Base-by-base conservation (phyloP, 2,797 vertebrate genomes). In the Pogoniulus pusillus region DNA sequence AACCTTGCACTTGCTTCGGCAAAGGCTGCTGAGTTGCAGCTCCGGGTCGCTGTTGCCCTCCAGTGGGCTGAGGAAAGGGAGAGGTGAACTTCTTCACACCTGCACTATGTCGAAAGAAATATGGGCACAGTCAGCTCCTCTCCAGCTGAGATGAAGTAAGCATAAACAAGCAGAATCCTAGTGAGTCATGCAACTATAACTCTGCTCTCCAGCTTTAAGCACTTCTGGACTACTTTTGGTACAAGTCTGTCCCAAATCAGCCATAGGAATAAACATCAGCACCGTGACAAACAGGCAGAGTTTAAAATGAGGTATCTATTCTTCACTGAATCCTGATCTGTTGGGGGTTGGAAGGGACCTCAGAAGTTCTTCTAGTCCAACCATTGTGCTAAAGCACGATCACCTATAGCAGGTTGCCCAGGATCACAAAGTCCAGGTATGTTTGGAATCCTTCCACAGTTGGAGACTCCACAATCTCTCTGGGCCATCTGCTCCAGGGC, bases 1-100 rank as follows among this genome's bases (percentile, higher is more conserved):
- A 73, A 59, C 81, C 74, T 83, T 71, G 74, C 93, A 94, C 74
- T 89, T 93, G 88, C 22, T 87, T 85, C 87, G 64, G 45, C 58
- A 88, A 75, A 62, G 78, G 23, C n/a, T 77, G 32, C 30, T 89
- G 10, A 22, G 11, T 62, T 85, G 96, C 90, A 96, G 92, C 87
- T 73, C 45, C 71, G 95, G 96, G 96, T 97, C 97, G 96, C 97
- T 91, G 96, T 96, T 97, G 97, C 97, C 97, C 97, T 97, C 97
- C 96, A 94, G 96, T 97, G 98, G 97, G 94, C 79, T 35, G 1
- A 83, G 17, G 47, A 70, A 62, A 30, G 7, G 53, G 26, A 94
- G 30, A 85, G 15, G 13, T 57, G 58, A 29, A 20, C 71, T 90
- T 51, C 68, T 84, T 89, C 82, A 57, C 13, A 2, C 32, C 73